Evolutionary conservation across 2,797 vertebrate genomes (phyloP).

Genomic region (Mionectes olivaceus): DNA sequence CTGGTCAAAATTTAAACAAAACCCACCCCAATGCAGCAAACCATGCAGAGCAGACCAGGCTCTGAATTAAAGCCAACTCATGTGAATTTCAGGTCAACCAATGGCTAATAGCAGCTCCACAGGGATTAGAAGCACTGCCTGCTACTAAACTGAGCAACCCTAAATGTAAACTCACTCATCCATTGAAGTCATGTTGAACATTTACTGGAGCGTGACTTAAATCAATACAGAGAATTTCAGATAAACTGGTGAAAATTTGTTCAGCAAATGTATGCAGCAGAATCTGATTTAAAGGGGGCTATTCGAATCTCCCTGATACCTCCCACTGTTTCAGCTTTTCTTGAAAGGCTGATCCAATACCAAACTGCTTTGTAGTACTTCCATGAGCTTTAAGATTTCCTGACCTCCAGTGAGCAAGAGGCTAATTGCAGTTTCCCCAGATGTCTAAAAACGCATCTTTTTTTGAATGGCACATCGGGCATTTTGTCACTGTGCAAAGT

Average conservation of each 20-base stretch:
- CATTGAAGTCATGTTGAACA: conserved; percentile 78
- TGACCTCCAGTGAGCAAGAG: not conserved
- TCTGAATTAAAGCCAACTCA: conserved; percentile 66
- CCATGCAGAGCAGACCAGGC: conserved; percentile 31
- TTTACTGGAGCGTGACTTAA: conserved; percentile 74
- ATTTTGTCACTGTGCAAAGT: not conserved
- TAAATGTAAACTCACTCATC: conserved; percentile 75
- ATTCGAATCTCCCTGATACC: not conserved
- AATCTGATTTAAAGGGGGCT: not conserved
- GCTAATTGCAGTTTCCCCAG: not conserved
- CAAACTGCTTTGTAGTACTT: not conserved
- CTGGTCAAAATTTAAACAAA: not conserved
- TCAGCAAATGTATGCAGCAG: not conserved
- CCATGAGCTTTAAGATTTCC: not conserved
- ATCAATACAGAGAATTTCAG: conserved; percentile 79
- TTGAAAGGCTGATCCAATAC: not conserved
- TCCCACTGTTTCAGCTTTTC: not conserved
- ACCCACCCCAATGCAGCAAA: conserved; percentile 1
- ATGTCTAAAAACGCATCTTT: not conserved
- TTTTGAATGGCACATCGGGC: not conserved
- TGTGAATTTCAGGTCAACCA: conserved; percentile 78
- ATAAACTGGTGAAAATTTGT: conserved; percentile 44
- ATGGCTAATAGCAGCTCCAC: conserved; percentile 77
- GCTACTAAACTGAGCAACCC: conserved; percentile 64
- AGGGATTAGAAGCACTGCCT: conserved; percentile 67